These are phyloP conservation scores for Paramuricea clavata DNA, from an alignment of 92 coral and sea anemone species.

Conservation along the genomic window DNA sequence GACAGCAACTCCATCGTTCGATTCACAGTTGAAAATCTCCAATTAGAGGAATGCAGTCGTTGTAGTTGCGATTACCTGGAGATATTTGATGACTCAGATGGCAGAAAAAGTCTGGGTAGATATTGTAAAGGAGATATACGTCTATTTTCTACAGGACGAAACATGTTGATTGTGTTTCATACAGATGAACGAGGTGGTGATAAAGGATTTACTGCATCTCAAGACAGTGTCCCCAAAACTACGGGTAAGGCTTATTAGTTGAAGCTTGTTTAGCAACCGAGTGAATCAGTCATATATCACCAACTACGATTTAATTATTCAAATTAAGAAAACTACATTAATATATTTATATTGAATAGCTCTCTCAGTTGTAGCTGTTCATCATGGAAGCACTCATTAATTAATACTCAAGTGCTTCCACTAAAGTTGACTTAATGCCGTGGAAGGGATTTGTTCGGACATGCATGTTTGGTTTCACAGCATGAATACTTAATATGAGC, in stretches of 20 bases:
- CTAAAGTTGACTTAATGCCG: no score
- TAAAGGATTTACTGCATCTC: not conserved
- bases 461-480: no score
- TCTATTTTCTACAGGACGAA: not conserved
- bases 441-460: no score
- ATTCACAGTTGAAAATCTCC: not conserved
- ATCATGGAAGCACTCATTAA: no score
- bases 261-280: not conserved
- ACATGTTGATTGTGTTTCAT: not conserved
- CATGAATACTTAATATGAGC: no score
- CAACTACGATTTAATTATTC: no score
- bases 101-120: not conserved
- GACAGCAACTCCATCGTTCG: not conserved
- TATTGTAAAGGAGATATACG: not conserved
- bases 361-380: no score
- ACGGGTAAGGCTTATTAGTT: not conserved
- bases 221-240: not conserved
- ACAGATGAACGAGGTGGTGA: not conserved
- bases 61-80: not conserved
- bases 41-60: not conserved
- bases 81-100: not conserved
- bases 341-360: no score
- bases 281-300: no score
- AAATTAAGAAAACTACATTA: slow-evolving; percentile 1
- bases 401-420: no score